phyloP scores from a whole-genome alignment of 2,797 vertebrate species.

The Chaetodon trifasciatus region DNA sequence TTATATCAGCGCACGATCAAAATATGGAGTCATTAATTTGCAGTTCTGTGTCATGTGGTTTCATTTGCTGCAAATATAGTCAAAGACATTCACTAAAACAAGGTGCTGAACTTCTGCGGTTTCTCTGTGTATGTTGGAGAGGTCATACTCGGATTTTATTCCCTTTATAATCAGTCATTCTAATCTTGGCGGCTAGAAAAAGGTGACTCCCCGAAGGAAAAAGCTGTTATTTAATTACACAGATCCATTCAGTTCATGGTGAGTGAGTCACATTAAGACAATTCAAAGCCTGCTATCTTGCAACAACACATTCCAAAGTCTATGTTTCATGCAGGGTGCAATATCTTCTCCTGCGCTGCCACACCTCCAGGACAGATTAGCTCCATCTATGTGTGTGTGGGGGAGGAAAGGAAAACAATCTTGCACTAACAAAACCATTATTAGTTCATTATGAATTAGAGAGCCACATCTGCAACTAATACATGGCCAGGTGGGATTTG shows the following conservation, averaged over 20 bases:
- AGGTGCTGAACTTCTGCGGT: slow-evolving; percentile 35
- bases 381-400: slow-evolving; percentile 85
- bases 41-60: slow-evolving; percentile 46
- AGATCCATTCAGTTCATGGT: slow-evolving; percentile 87
- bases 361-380: slow-evolving; percentile 95
- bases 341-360: slow-evolving; percentile 89
- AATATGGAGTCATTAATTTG: slow-evolving; percentile 68
- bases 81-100: slow-evolving; percentile 50
- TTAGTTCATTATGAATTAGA: slow-evolving; percentile 93
- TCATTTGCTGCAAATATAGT: slow-evolving; percentile 47
- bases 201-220: slow-evolving; percentile 86
- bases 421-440: slow-evolving; percentile 93
- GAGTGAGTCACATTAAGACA: slow-evolving; percentile 88
- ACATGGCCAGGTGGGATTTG: slow-evolving; percentile 84
- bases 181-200: slow-evolving; percentile 85
- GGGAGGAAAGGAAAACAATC: slow-evolving; percentile 86
- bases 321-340: slow-evolving; percentile 91
- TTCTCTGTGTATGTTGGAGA: slow-evolving; percentile 39
- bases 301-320: slow-evolving; percentile 87
- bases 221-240: slow-evolving; percentile 90
- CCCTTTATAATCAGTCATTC: slow-evolving; percentile 79
- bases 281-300: slow-evolving; percentile 85
- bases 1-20: slow-evolving; percentile 58
- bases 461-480: slow-evolving; percentile 93
- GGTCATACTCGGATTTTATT: slow-evolving; percentile 19